These are phyloP conservation scores for Coracias cyanogaster DNA, from an alignment of 2,797 vertebrate genomes.

Conservation along the genomic window DNA sequence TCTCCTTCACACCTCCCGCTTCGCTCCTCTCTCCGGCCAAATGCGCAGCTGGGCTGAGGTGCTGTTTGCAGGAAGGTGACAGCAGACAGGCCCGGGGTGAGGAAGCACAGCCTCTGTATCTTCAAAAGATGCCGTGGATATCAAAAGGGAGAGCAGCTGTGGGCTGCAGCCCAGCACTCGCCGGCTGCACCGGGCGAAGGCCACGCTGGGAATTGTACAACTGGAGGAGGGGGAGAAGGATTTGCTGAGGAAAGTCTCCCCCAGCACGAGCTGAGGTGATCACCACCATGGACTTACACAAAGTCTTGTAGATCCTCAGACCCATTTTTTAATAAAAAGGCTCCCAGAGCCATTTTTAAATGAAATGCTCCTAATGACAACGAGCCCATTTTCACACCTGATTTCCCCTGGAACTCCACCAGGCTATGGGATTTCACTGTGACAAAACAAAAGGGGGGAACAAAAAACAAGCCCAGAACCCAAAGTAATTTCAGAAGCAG, in stretches of 20 bases:
- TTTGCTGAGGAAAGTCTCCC: neutral
- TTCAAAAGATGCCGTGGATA: neutral
- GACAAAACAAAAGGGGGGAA: neutral
- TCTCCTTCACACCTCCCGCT: neutral
- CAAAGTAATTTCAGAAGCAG: neutral
- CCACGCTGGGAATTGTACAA: accelerated
- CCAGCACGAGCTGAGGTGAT: neutral
- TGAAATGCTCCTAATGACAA: neutral
- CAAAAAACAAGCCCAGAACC: neutral
- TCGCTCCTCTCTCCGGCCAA: neutral
- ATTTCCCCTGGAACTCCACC: neutral
- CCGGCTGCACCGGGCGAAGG: neutral
- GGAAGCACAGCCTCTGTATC: neutral
- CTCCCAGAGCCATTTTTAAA: neutral
- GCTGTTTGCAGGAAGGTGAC: neutral
- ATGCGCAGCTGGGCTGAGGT: neutral
- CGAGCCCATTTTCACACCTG: neutral
- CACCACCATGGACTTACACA: neutral
- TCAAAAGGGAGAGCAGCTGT: neutral
- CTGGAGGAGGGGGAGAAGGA: neutral
- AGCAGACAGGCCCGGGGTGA: neutral
- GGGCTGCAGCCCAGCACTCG: neutral
- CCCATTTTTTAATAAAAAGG: neutral
- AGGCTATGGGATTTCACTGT: neutral
- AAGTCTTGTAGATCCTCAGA: neutral